These are phyloP conservation scores for Semnopithecus entellus DNA, from an alignment of 2,113 vertebrate species.

Conservation along the genomic window DNA sequence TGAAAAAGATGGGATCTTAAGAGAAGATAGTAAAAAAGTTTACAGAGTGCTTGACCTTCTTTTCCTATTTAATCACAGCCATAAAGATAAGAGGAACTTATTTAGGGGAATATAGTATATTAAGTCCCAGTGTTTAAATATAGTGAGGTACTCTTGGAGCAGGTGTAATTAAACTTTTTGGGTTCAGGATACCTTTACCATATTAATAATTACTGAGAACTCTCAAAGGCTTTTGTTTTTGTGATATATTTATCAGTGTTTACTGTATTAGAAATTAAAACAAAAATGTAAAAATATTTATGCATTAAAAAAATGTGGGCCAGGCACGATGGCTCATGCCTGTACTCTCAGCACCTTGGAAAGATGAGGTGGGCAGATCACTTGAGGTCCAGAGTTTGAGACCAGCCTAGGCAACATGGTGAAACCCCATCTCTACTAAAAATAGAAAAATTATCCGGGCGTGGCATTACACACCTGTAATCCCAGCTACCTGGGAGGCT, in stretches of 20 bases:
- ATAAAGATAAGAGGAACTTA: background rate
- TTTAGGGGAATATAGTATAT: background rate
- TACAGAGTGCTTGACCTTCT: background rate
- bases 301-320: background rate
- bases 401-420: no score
- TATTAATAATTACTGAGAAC: slow-evolving; percentile 30
- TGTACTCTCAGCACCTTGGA: no score
- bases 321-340: no score
- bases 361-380: no score
- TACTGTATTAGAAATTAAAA: slow-evolving; percentile 40
- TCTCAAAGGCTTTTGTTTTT: background rate
- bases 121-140: background rate
- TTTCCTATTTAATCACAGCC: background rate
- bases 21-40: background rate
- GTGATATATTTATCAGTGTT: background rate
- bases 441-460: no score
- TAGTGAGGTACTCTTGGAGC: background rate
- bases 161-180: background rate
- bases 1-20: background rate
- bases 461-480: no score
- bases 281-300: slow-evolving; percentile 35
- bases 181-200: background rate
- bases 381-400: no score
- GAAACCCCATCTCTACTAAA: no score
- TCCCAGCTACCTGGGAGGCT: no score